Base-by-base conservation (phyloP, 1,140 invertebrate species). In the Drosophila parabipectinata region DNA sequence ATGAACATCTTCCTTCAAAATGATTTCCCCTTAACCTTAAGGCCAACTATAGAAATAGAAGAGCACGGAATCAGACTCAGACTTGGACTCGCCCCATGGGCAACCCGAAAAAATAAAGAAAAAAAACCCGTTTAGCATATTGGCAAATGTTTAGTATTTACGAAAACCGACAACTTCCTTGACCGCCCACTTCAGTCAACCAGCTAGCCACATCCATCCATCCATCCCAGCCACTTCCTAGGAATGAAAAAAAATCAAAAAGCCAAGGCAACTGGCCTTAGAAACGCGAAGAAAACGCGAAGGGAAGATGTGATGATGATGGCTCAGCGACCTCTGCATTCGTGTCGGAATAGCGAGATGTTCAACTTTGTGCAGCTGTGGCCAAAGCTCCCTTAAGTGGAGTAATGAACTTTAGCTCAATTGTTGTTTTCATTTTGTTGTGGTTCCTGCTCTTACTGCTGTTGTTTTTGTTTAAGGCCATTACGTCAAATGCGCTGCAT, bases 41-140 rank as follows among this genome's bases (percentile, higher is more conserved):
- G 68, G 83, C 63, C 64, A 88, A 88, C 79, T 88, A 74, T 79
- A 88, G 83, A 88, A 88, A 88, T 79, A 83, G 76, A 88, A 71
- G 66, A 47, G 44, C 67, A 57, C 69, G 53, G 37, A 24, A 58
- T 61, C 18, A 12, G 10, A 37, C 10, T 37, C 34, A 10, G 34
- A 37, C 34, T 59, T 44, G 47, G n/a, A 30, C 24, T 18, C 41
- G 1, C 14, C n/a, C 41, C 41, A 14, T 41, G 37, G 44, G 37
- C 54, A 60, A 48, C 50, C 37, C 45, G 10, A 37, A 54, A 59
- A 18, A 44, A 37, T 45, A 18, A 30, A 44, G 14, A 55, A 34
- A 44, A 8, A 18, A 76, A 88, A 88, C 83, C 71, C 85, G 83
- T 83, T 88, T 88, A 87, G 83, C 83, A 88, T 88, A 88, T 88